Base-by-base conservation (phyloP, 2,113 vertebrate species). In the Sinocyclocheilus anophthalmus region DNA sequence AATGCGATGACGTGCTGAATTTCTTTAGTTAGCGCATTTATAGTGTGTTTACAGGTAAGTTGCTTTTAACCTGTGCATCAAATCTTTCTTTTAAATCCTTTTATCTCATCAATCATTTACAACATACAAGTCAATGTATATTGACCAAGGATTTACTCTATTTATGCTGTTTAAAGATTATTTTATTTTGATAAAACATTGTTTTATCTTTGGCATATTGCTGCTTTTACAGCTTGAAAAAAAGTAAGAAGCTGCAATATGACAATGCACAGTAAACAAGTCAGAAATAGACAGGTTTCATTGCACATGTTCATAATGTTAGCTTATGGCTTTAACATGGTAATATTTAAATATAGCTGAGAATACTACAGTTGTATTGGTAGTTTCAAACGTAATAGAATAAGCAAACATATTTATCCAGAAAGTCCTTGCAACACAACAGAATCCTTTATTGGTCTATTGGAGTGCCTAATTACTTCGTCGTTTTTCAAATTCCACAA, bases 31-130 rank as follows among this genome's bases (percentile, higher is more conserved):
- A n/a, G 42, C 20, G 13, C 37, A 20, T 59, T 57, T 55, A 30
- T 78, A 55, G 76, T 77, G 75, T 37, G 33, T 39, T 39, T n/a
- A 39, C 30, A 63, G 78, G 78, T 24, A 81, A 24, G 33, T 61
- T 16, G 1, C 22, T 33, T 22, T 59, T 33, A 57, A 8, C 57
- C 12, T 24, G 57, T 37, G 18, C 37, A 75, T 75, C 39, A 75
- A 42, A n/a, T 73, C 33, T 45, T 45, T 42, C 37, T 59, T 39
- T 79, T 14, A 22, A 57, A 37, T 18, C 0, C 9, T 0, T 79
- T 61, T 30, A 59, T 79, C 6, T 45, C 30, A 63, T 65, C 50
- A 81, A 18, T 57, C 5, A 16, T 80, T 37, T 42, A 30, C 16
- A 20, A 1, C 7, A 37, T 8, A 14, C 63, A 67, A 67, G 26